Evolutionary conservation across 2,113 vertebrate species (phyloP).

Genomic region (Tragulus kanchil): DNA sequence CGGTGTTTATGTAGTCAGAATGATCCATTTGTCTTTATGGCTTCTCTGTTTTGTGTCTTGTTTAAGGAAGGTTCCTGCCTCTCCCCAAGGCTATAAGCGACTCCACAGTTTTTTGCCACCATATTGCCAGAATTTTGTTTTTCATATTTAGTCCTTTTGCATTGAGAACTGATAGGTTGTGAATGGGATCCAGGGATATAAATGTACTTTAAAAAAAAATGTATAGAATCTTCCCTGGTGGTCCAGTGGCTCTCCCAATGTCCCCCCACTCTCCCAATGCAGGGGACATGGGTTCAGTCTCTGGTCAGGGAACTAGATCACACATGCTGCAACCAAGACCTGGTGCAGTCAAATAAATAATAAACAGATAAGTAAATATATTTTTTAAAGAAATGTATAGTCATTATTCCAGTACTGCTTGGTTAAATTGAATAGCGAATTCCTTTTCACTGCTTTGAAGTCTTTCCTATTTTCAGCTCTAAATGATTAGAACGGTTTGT

Average conservation of each 20-base stretch:
- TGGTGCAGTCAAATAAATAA: not conserved
- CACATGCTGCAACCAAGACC: not conserved
- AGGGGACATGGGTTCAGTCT: not conserved
- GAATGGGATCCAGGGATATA: not conserved
- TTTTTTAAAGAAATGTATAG: not conserved
- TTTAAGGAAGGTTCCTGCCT: not conserved
- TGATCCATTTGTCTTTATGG: not conserved
- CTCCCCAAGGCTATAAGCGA: not conserved
- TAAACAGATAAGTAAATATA: not conserved
- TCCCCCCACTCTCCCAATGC: not conserved
- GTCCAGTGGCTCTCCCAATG: not conserved
- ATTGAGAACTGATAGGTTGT: not conserved
- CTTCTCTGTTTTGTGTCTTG: not conserved
- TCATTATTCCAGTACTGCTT: not conserved
- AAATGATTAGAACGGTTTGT: not conserved
- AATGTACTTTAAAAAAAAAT: not conserved
- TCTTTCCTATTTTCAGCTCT: not conserved
- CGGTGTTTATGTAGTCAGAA: not conserved
- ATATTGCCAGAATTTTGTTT: not conserved
- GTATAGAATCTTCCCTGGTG: not conserved
- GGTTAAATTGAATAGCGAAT: not conserved
- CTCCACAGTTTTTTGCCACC: not conserved
- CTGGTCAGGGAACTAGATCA: not conserved
- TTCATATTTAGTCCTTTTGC: constrained; percentile 9
- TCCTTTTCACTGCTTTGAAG: constrained; percentile 16